These are phyloP conservation scores for Malacoraja senta DNA, from an alignment of 2,797 vertebrate species.

Conservation along the genomic window DNA sequence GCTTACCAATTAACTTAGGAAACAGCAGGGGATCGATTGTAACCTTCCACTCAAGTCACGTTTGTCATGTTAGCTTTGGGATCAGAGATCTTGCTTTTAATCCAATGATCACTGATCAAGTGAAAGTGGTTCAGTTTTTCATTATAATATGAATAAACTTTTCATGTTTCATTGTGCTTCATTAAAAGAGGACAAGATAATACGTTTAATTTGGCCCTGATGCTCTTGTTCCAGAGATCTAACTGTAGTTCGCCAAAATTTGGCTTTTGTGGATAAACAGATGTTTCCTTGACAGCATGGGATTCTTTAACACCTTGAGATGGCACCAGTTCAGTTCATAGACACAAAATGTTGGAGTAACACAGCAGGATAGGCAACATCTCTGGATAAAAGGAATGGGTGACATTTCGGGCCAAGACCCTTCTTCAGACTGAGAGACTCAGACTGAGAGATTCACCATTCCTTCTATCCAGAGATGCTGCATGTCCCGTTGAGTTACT, in stretches of 20 bases:
- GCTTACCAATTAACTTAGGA: too few relatives aligned
- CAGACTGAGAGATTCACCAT: too few relatives aligned
- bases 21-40: too few relatives aligned
- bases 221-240: not conserved
- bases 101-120: not conserved
- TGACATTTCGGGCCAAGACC: too few relatives aligned
- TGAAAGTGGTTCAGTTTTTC: not conserved
- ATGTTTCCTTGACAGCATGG: not conserved
- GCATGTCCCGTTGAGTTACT: too few relatives aligned
- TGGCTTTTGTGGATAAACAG: not conserved
- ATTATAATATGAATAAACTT: not conserved
- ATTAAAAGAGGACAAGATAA: not conserved
- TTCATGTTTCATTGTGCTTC: not conserved
- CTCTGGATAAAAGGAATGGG: too few relatives aligned
- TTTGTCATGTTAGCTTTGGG: not conserved
- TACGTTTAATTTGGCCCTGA: not conserved
- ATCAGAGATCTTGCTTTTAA: not conserved
- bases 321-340: too few relatives aligned
- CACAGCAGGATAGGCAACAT: too few relatives aligned
- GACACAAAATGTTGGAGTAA: too few relatives aligned
- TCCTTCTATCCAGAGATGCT: too few relatives aligned
- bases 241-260: not conserved
- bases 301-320: not conserved
- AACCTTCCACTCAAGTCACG: too few relatives aligned
- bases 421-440: too few relatives aligned